These are phyloP conservation scores for Ctenosaura bakeri DNA, from an alignment of 2,797 vertebrate species.

Conservation along the genomic window DNA sequence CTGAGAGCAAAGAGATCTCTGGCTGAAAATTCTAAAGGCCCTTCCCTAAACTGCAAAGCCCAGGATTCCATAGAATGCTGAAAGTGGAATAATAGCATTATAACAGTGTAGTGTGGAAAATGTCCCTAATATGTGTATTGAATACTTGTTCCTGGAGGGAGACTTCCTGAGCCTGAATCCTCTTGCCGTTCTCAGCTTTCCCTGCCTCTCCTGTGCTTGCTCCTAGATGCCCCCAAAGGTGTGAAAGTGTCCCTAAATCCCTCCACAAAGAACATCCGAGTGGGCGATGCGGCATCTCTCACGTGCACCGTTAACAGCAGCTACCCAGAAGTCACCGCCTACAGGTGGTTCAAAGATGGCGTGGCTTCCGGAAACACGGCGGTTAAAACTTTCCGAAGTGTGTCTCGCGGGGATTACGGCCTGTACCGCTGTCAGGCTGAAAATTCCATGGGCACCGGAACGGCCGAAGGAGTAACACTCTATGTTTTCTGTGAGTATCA, in stretches of 20 bases:
- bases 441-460: conserved; percentile 53
- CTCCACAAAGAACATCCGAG: conserved; percentile 62
- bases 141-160: too few species aligned
- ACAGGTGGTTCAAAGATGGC: conserved; percentile 77
- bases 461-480: conserved; percentile 42
- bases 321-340: conserved; percentile 42
- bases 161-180: too few species aligned
- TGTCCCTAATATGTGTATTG: too few species aligned
- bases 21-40: too few species aligned
- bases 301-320: conserved; percentile 77
- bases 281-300: conserved; percentile 67
- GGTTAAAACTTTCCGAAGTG: conserved; percentile 49
- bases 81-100: too few species aligned
- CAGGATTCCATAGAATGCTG: too few species aligned
- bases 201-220: background rate
- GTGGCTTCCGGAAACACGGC: rapidly evolving
- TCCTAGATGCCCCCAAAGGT: conserved; percentile 76
- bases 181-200: rapidly evolving
- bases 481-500: conserved; percentile 78
- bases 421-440: conserved; percentile 72
- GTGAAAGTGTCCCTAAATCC: conserved; percentile 48
- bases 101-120: too few species aligned
- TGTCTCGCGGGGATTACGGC: conserved; percentile 66
- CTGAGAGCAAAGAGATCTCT: too few species aligned
- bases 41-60: too few species aligned